Conservation (phyloP, 30 jellyfish, hydroid and myxozoan species). For the Nemopilema nomurai region DNA sequence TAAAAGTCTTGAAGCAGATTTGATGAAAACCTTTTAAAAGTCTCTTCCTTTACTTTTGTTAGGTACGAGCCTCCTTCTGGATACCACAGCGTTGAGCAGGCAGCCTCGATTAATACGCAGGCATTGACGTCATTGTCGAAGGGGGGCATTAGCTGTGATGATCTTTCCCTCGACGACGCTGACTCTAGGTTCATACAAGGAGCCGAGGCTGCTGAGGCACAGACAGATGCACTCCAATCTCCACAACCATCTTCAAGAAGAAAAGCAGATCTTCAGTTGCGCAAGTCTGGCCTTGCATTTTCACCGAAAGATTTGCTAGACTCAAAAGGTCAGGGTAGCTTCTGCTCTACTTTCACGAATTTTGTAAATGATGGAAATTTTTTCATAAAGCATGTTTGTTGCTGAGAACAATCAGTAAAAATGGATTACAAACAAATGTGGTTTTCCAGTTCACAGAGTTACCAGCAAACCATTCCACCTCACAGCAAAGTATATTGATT, state of each 20-base stretch:
- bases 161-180: not conserved
- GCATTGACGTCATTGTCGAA: not conserved
- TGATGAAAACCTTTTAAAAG: not conserved
- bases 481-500: too few species aligned
- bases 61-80: slow-evolving; percentile 61
- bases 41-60: not conserved
- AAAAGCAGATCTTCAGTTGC: not conserved
- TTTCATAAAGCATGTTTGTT: too few species aligned
- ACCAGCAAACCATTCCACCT: too few species aligned
- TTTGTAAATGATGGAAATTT: too few species aligned
- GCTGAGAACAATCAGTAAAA: too few species aligned
- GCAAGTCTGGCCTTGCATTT: slow-evolving; percentile 15
- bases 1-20: not conserved
- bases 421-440: too few species aligned
- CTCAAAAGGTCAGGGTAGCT: slow-evolving; percentile 40
- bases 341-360: too few species aligned
- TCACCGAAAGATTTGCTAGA: slow-evolving; percentile 49
- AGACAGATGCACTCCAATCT: not conserved
- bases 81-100: slow-evolving; percentile 22
- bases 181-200: not conserved
- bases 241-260: not conserved
- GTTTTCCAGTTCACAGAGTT: too few species aligned
- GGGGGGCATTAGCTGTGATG: not conserved
- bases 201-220: not conserved
- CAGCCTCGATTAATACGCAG: not conserved